A percentile compares a stretch with the other conserved stretches of the same genome.
Evolutionary conservation across 2,113 vertebrate species (phyloP).

Genomic region (Proteles cristata): DNA sequence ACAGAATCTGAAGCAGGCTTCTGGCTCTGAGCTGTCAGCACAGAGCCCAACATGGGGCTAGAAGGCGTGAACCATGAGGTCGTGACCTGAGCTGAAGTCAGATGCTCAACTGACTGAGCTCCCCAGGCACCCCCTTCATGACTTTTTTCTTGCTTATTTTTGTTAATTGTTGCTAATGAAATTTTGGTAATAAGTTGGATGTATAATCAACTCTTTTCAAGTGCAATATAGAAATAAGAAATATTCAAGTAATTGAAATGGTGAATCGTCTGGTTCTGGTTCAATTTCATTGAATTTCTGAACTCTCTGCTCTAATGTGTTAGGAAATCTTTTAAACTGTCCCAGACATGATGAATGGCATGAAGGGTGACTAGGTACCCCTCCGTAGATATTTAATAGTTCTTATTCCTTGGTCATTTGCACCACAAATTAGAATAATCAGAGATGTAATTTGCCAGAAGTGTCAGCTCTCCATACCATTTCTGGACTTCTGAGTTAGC

Average conservation of each 20-base stretch:
- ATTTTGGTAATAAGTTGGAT: background rate
- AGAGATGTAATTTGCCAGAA: background rate
- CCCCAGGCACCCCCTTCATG: background rate
- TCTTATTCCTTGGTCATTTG: background rate
- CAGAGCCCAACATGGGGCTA: too few relatives aligned
- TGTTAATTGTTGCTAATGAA: conserved; percentile 43
- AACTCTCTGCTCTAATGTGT: background rate
- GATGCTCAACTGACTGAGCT: too few relatives aligned
- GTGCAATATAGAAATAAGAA: background rate
- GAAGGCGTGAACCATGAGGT: too few relatives aligned
- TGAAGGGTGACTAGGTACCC: background rate
- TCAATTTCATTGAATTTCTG: background rate
- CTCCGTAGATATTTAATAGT: background rate
- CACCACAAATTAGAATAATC: background rate
- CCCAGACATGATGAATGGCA: background rate
- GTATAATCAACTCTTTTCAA: background rate
- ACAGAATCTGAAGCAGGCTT: too few relatives aligned
- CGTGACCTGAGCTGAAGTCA: too few relatives aligned
- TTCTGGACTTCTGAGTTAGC: background rate
- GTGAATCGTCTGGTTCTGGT: background rate
- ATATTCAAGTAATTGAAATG: background rate
- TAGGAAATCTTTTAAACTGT: background rate
- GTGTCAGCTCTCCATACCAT: background rate
- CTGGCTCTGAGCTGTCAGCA: too few relatives aligned
- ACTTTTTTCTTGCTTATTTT: background rate